Evolutionary conservation across 2,888 invertebrate species (phyloP).

Genomic region (Tetramorium bicarinatum): DNA sequence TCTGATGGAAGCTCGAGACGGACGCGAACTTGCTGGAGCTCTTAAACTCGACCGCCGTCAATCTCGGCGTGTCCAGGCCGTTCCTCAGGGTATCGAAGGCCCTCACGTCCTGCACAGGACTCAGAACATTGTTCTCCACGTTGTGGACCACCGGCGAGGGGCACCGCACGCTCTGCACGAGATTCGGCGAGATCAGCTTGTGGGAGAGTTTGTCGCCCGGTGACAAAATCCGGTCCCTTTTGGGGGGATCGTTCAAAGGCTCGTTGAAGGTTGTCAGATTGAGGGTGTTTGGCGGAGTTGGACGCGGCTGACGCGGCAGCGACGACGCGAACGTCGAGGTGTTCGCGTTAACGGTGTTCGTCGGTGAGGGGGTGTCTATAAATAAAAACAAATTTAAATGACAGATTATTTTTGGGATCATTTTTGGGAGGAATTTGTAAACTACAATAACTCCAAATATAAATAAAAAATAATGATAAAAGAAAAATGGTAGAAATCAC

Average conservation of each 20-base stretch:
- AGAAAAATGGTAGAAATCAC: background rate
- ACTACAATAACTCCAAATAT: slow-evolving; percentile 8
- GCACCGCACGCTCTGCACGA: slow-evolving; percentile 84
- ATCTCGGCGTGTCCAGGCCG: slow-evolving; percentile 66
- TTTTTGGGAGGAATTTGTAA: background rate
- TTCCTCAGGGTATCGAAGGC: slow-evolving; percentile 69
- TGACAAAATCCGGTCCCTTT: slow-evolving; percentile 75
- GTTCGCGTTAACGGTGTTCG: slow-evolving; percentile 83
- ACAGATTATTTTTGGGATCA: slow-evolving; percentile 15
- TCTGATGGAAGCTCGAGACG: slow-evolving; percentile 82
- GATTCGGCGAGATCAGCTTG: slow-evolving; percentile 84
- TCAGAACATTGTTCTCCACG: slow-evolving; percentile 83
- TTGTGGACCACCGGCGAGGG: slow-evolving; percentile 85
- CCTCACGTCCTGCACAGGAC: slow-evolving; percentile 77
- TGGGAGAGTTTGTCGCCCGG: slow-evolving; percentile 83
- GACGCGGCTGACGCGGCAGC: slow-evolving; percentile 89
- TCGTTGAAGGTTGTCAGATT: slow-evolving; percentile 89
- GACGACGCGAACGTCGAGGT: slow-evolving; percentile 88
- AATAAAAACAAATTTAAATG: slow-evolving; percentile 39
- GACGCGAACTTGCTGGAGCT: slow-evolving; percentile 76
- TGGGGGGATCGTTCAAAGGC: slow-evolving; percentile 81
- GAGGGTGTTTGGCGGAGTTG: slow-evolving; percentile 94
- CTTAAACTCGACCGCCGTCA: slow-evolving; percentile 76
- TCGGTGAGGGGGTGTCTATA: slow-evolving; percentile 79
- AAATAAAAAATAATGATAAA: background rate